A percentile compares a stretch with the other conserved stretches of the same genome.
Evolutionary conservation across 2,888 invertebrate species (phyloP).

Genomic region (Myathropa florea): DNA sequence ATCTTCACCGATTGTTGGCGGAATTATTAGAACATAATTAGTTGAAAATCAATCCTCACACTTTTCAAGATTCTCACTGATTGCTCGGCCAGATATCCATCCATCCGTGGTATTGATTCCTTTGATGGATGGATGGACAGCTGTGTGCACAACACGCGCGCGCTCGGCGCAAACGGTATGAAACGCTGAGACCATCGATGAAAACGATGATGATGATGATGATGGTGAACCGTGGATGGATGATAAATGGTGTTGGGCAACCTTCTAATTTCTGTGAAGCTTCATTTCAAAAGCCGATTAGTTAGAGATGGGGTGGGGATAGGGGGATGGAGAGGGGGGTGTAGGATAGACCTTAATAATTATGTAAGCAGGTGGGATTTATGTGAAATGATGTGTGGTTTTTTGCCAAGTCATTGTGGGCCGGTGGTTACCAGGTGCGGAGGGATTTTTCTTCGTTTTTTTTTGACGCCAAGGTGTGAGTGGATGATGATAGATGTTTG

Average conservation of each 20-base stretch:
- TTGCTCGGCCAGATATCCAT: constrained; percentile 43
- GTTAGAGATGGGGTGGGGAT: not conserved
- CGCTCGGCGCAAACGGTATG: not conserved
- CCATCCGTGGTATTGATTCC: constrained; percentile 47
- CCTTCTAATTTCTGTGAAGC: constrained; percentile 22
- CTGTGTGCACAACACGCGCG: not conserved
- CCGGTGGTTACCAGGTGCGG: not conserved
- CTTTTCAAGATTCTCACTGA: constrained; percentile 37
- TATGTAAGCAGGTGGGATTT: constrained; percentile 55
- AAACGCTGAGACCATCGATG: not conserved
- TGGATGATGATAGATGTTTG: constrained; percentile 9
- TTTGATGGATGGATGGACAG: constrained; percentile 3
- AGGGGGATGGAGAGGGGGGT: not conserved
- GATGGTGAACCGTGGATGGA: constrained; percentile 36
- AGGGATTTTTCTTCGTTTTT: not conserved
- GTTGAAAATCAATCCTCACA: constrained; percentile 57
- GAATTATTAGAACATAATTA: constrained; percentile 60
- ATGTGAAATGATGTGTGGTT: not conserved
- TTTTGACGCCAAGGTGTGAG: constrained; percentile 14
- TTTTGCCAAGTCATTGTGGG: constrained; percentile 16
- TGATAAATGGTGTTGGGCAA: constrained; percentile 48
- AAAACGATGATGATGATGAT: constrained; percentile 1
- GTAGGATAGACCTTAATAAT: constrained; percentile 16
- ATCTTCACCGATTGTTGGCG: not conserved
- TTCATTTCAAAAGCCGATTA: constrained; percentile 40